Evolutionary conservation across 1,140 invertebrate genomes (phyloP).

Genomic region (Hyles vespertilio): DNA sequence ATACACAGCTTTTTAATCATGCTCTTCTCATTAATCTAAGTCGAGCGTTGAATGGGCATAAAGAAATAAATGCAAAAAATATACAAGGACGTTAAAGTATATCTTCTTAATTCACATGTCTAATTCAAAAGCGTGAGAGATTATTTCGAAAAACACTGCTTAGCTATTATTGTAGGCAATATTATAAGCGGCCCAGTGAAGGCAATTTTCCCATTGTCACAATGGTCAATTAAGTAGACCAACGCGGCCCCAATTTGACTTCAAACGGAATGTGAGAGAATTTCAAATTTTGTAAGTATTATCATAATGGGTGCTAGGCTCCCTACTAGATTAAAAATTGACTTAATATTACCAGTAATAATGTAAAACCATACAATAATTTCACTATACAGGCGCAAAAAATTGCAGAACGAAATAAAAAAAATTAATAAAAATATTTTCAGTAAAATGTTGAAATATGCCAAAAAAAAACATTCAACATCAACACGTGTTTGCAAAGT

Average conservation of each 20-base stretch:
- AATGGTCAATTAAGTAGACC: slow-evolving; percentile 63
- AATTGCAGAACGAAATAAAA: too few species aligned
- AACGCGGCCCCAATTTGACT: slow-evolving; percentile 22
- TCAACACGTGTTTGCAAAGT: too few species aligned
- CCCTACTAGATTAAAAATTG: too few species aligned
- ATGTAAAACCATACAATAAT: too few species aligned
- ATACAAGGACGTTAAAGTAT: background rate
- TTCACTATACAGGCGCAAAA: too few species aligned
- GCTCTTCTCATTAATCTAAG: too few species aligned
- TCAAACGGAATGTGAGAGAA: slow-evolving; percentile 38
- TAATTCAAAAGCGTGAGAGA: slow-evolving; percentile 57
- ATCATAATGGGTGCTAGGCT: too few species aligned
- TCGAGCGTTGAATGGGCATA: background rate
- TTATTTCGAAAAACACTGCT: slow-evolving; percentile 47
- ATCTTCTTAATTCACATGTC: background rate
- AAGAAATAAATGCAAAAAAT: background rate
- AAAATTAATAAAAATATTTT: too few species aligned
- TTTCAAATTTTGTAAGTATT: slow-evolving; percentile 10
- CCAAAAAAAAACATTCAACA: too few species aligned
- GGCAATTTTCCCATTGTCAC: slow-evolving; percentile 60
- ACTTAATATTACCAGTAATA: too few species aligned
- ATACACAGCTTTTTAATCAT: too few species aligned
- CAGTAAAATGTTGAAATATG: too few species aligned
- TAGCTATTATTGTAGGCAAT: slow-evolving; percentile 41
- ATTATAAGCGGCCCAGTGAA: slow-evolving; percentile 54